Percentiles rank a stretch among this genome's conserved stretches.
phyloP scores from a whole-genome alignment of 2,113 vertebrate genomes.

The Trematomus loennbergii region DNA sequence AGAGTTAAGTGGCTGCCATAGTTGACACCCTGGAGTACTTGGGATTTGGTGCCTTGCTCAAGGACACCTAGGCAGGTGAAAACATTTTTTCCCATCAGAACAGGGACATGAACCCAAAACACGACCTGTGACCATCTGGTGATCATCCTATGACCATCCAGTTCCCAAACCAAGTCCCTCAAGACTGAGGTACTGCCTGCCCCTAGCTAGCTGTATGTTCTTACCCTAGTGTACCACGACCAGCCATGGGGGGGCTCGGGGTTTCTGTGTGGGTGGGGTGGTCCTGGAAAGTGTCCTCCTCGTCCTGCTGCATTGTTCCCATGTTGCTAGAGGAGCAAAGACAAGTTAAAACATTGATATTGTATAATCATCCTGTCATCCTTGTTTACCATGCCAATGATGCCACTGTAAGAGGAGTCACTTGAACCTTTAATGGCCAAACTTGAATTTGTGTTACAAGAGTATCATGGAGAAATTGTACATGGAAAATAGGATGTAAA shows the following conservation, averaged over 20 bases:
- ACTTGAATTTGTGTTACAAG: too few species aligned
- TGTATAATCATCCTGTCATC: background rate
- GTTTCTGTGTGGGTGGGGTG: constrained; percentile 98
- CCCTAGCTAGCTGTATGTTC: background rate
- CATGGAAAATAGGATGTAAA: background rate
- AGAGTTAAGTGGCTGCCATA: too few species aligned
- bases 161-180: too few species aligned
- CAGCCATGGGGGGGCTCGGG: constrained; percentile 98
- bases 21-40: too few species aligned
- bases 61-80: too few species aligned
- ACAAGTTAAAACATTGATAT: constrained; percentile 18
- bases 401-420: background rate
- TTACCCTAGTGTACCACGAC: constrained; percentile 95
- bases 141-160: too few species aligned
- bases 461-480: background rate
- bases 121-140: too few species aligned
- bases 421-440: background rate
- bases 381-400: background rate
- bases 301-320: constrained; percentile 92
- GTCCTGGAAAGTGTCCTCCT: constrained; percentile 94
- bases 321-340: constrained; percentile 85
- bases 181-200: too few species aligned
- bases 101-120: too few species aligned
- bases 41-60: too few species aligned
- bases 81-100: too few species aligned